Evolutionary conservation across 2,113 vertebrate genomes (phyloP).

Genomic region (Mormyrus iriodes): DNA sequence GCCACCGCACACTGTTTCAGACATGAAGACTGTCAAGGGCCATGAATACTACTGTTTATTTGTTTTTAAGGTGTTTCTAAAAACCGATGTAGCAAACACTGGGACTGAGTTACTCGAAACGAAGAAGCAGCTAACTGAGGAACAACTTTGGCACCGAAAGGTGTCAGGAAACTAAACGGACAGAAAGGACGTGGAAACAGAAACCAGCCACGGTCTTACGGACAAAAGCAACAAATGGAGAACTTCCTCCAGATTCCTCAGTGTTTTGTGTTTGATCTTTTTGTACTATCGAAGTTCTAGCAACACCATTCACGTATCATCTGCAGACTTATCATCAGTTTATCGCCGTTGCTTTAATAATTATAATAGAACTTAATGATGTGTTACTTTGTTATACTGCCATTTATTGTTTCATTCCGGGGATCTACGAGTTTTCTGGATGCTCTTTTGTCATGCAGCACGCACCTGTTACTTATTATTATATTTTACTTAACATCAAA

Average conservation of each 20-base stretch:
- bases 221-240: not conserved
- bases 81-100: conserved; percentile 71
- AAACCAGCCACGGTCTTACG: not conserved
- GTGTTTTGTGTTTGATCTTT: not conserved
- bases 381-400: not conserved
- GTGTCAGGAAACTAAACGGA: not conserved
- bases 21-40: not conserved
- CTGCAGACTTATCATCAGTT: not conserved
- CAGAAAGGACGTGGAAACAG: not conserved
- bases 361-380: not conserved
- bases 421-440: not conserved
- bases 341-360: not conserved
- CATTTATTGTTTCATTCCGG: not conserved
- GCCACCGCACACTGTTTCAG: not conserved
- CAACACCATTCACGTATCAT: not conserved
- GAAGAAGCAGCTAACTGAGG: conserved; percentile 61
- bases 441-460: not conserved
- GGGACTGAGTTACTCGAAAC: conserved; percentile 60
- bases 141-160: conserved; percentile 15
- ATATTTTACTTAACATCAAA: not conserved
- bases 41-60: not conserved
- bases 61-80: not conserved
- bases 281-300: not conserved
- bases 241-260: conserved; percentile 20
- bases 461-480: not conserved